Base-by-base conservation (phyloP, 1,140 invertebrate species). In the Tetramorium alpestre region DNA sequence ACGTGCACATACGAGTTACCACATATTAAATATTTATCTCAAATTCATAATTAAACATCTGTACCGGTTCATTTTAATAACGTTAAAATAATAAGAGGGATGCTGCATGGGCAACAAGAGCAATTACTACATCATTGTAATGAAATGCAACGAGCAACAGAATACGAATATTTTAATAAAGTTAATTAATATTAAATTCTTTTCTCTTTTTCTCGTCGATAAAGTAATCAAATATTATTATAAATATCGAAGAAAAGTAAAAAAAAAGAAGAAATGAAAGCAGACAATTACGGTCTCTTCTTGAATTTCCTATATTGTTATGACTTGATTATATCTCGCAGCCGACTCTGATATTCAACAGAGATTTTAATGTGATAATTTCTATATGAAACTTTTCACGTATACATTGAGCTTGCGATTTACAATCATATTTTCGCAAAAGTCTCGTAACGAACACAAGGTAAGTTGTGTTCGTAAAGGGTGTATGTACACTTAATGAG, bases 401-500 rank as follows among this genome's bases (percentile, higher is more conserved):
- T 75, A 25, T 41, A 22, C 22, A 28, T 16, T 33, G 49, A 47
- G 49, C 18, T n/a, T 16, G 33, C 11, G 33, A 70, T 10, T 72
- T 38, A 41, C 22, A 70, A 16, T 65, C 51, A 7, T 54, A 54
- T 64, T 70, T 87, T 82, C 25, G 38, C 25, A 69, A 33, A 58
- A 41, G n/a, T 69, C 28, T 44, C 16, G 54, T 75, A 65, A 73
- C 62, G 65, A 84, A 89, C 84, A 65, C 47, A 81, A 41, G 25
- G 72, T 44, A 16, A 64, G 56, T 62, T 49, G 51, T 56, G 33
- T 85, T 56, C 73, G 13, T 58, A 11, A 72, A 72, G 81, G 72
- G 56, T 84, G 85, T 85, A 78, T 84, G 85, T 85, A 78, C 67
- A 62, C 69, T 88, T 93, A 93, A 93, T 91, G 90, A 92, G 88